Evolutionary conservation across 2,797 vertebrate species (phyloP).

Genomic region (Rhinichthys osculus): DNA sequence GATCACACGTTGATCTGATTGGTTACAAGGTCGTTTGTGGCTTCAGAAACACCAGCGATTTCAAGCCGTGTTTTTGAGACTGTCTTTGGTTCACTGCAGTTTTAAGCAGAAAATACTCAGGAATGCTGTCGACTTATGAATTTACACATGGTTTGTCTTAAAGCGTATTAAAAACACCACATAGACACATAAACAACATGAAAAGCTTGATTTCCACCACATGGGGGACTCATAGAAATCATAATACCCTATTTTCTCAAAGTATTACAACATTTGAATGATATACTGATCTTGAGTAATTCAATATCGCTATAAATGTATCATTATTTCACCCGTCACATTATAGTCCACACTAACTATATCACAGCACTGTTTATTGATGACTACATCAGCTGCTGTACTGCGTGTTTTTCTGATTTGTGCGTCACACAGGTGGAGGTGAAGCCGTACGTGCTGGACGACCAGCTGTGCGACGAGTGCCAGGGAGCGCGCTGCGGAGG

Average conservation of each 20-base stretch:
- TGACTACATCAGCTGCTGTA: not conserved
- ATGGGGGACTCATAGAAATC: not conserved
- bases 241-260: not conserved
- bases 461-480: slow-evolving; percentile 98
- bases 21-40: too few relatives aligned
- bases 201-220: too few relatives aligned
- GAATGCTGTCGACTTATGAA: too few relatives aligned
- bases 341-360: not conserved
- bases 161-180: too few relatives aligned
- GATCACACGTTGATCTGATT: too few relatives aligned
- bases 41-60: too few relatives aligned
- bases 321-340: not conserved
- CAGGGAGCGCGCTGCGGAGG: slow-evolving; percentile 96
- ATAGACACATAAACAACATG: too few relatives aligned
- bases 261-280: not conserved
- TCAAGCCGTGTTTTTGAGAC: too few relatives aligned
- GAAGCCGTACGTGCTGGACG: slow-evolving; percentile 97
- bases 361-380: not conserved
- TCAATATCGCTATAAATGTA: not conserved
- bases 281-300: not conserved
- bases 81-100: too few relatives aligned
- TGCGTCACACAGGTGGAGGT: slow-evolving; percentile 92
- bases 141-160: too few relatives aligned
- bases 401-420: not conserved
- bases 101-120: too few relatives aligned